phyloP scores from a whole-genome alignment of 2,888 invertebrate genomes.

The Bellardia pandia region DNA sequence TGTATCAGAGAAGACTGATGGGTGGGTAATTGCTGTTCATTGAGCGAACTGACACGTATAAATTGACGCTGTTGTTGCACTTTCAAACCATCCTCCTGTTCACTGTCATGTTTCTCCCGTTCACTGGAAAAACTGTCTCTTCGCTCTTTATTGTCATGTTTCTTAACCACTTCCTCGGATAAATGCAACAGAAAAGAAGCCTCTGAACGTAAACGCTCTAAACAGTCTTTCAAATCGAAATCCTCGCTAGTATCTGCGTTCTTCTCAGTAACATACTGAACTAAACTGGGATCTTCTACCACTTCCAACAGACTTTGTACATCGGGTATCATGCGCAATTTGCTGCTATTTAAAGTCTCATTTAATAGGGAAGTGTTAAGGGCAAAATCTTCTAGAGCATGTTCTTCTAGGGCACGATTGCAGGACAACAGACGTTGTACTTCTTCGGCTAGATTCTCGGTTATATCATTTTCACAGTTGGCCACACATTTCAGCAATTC shows the following conservation, averaged over 20 bases:
- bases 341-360: slow-evolving; percentile 75
- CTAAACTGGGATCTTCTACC: slow-evolving; percentile 87
- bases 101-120: slow-evolving; percentile 77
- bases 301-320: slow-evolving; percentile 86
- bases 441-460: slow-evolving; percentile 89
- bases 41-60: slow-evolving; percentile 81
- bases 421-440: slow-evolving; percentile 77
- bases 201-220: slow-evolving; percentile 88
- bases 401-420: slow-evolving; percentile 78
- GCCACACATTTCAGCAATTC: slow-evolving; percentile 90
- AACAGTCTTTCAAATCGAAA: slow-evolving; percentile 88
- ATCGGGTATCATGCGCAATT: slow-evolving; percentile 88
- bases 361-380: slow-evolving; percentile 76
- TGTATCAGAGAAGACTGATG: slow-evolving; percentile 75
- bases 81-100: slow-evolving; percentile 79
- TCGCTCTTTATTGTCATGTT: slow-evolving; percentile 70
- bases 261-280: slow-evolving; percentile 86
- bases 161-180: slow-evolving; percentile 83
- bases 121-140: slow-evolving; percentile 74
- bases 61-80: slow-evolving; percentile 76
- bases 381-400: slow-evolving; percentile 73
- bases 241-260: slow-evolving; percentile 81
- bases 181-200: slow-evolving; percentile 89
- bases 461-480: slow-evolving; percentile 91
- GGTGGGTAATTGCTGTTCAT: slow-evolving; percentile 79